Conservation (phyloP, 2,797 vertebrate genomes). For the Oryzias dopingdopingensis region DNA sequence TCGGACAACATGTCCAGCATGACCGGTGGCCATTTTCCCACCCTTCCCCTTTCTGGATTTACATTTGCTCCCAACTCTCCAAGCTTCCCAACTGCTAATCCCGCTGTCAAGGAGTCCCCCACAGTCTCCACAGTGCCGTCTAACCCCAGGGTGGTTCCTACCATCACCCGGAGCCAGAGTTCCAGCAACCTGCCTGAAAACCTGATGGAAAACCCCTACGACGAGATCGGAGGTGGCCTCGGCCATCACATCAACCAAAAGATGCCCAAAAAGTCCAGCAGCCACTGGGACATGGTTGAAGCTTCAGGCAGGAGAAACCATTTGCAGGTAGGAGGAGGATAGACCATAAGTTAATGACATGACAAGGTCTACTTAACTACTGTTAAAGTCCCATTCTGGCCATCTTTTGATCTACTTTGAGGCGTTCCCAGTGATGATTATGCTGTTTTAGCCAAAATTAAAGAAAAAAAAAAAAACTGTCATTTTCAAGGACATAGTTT, state of each 20-base stretch:
- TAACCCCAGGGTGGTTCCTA: conserved; percentile 59
- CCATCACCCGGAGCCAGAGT: conserved; percentile 79
- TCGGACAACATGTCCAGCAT: conserved; percentile 18
- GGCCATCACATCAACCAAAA: conserved; percentile 31
- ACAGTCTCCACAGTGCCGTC: conserved; percentile 1
- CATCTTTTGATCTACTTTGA: too few species aligned
- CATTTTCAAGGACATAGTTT: too few species aligned
- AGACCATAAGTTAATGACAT: not conserved
- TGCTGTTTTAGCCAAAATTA: too few species aligned
- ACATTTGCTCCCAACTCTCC: conserved; percentile 35
- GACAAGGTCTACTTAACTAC: conserved; percentile 5
- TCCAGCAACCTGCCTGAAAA: conserved; percentile 78
- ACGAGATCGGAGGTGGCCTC: conserved; percentile 57
- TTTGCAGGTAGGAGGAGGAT: conserved; percentile 63
- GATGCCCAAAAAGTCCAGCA: conserved; percentile 70
- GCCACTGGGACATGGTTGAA: conserved; percentile 77
- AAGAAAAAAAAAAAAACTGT: too few species aligned
- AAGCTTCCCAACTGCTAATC: conserved; percentile 51
- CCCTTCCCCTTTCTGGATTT: conserved; percentile 54
- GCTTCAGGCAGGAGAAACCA: conserved; percentile 57
- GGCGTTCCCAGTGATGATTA: too few species aligned
- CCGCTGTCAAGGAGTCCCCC: conserved; percentile 49
- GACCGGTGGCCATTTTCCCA: conserved; percentile 42
- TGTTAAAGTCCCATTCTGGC: not conserved
- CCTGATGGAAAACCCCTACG: conserved; percentile 75